phyloP scores from a whole-genome alignment of 2,797 vertebrate genomes.

The Thaleichthys pacificus region DNA sequence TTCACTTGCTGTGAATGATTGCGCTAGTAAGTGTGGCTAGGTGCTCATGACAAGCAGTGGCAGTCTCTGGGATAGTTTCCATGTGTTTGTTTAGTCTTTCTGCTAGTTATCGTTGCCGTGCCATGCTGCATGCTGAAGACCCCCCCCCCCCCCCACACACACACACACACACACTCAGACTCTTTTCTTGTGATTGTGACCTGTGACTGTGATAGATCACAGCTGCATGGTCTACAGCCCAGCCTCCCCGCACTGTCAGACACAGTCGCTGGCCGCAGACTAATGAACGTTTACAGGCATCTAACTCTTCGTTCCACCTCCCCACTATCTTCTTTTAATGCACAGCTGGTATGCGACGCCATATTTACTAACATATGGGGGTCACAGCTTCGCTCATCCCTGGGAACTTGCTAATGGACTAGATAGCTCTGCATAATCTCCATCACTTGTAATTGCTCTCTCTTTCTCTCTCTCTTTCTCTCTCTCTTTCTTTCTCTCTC shows the following conservation, averaged over 20 bases:
- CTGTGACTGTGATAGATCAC: constrained; percentile 60
- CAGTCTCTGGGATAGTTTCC: not conserved
- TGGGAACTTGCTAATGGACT: constrained; percentile 16
- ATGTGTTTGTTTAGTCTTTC: not conserved
- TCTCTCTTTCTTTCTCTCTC: constrained; percentile 2
- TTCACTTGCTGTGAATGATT: not conserved
- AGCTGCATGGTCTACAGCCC: constrained; percentile 47
- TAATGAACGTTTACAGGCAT: constrained; percentile 52
- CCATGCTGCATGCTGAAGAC: not conserved
- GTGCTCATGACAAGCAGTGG: not conserved
- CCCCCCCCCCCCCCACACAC: not conserved
- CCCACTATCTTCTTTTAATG: constrained; percentile 30
- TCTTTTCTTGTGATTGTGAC: not conserved
- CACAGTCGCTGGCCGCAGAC: constrained; percentile 62
- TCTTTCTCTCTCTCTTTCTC: not conserved
- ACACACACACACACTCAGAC: no score
- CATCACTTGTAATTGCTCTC: constrained; percentile 16
- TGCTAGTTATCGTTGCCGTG: not conserved
- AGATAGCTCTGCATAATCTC: constrained; percentile 10
- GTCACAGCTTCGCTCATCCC: not conserved
- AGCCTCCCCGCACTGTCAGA: constrained; percentile 53
- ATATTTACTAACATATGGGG: constrained; percentile 10
- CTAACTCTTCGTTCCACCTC: constrained; percentile 21
- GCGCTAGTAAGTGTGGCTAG: not conserved
- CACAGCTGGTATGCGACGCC: constrained; percentile 15